Evolutionary conservation across 1,140 invertebrate genomes (phyloP).

Genomic region (Bombus picipes): DNA sequence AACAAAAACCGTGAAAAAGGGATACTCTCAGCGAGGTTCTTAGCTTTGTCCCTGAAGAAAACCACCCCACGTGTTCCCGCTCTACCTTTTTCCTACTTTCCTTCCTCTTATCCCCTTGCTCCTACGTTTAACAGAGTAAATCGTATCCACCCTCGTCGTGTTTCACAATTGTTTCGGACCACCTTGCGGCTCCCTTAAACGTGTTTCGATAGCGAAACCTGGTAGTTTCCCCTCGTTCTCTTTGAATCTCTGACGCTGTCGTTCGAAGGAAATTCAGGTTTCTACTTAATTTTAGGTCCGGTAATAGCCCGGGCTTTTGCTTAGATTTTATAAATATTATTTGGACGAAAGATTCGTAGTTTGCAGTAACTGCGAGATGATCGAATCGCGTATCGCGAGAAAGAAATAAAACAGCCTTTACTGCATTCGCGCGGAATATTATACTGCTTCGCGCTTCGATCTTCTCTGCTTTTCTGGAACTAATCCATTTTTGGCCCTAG

Average conservation of each 20-base stretch:
- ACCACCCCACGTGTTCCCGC: conserved; percentile 22
- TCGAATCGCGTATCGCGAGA: not conserved
- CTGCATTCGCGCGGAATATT: conserved; percentile 10
- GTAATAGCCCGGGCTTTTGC: too few species aligned
- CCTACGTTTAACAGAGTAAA: conserved; percentile 33
- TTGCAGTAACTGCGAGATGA: not conserved
- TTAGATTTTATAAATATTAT: not conserved
- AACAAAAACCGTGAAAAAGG: conserved; percentile 35
- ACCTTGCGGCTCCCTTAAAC: conserved; percentile 17
- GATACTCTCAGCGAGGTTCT: conserved; percentile 51
- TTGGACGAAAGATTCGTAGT: too few species aligned
- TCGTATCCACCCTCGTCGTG: conserved; percentile 38
- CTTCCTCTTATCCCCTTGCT: not conserved
- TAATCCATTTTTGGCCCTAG: conserved; percentile 44
- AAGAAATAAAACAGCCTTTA: conserved; percentile 29
- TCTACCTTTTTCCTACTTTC: not conserved
- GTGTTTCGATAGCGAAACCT: conserved; percentile 2
- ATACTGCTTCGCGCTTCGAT: conserved; percentile 31
- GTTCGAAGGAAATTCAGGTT: not conserved
- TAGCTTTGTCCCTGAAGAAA: conserved; percentile 56
- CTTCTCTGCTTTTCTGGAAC: conserved; percentile 32
- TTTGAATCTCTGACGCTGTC: not conserved
- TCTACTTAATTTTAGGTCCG: not conserved
- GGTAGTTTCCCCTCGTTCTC: not conserved
- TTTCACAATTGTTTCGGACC: conserved; percentile 28